Percentiles rank a stretch among this genome's conserved stretches.
These are phyloP conservation scores for Ataeniobius toweri DNA, from an alignment of 2,797 vertebrate genomes.

Conservation along the genomic window DNA sequence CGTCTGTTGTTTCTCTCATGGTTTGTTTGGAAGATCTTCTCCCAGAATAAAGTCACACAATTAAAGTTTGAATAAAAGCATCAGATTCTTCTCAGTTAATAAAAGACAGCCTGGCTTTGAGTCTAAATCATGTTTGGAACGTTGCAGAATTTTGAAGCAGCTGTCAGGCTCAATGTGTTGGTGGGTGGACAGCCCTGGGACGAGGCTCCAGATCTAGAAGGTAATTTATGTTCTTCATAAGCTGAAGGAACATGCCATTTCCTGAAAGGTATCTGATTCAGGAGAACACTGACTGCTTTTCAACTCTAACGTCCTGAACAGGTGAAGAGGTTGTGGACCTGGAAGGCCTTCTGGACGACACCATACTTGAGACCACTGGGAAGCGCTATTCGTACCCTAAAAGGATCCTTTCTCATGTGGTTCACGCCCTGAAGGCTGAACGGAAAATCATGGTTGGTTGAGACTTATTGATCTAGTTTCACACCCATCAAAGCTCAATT, in stretches of 20 bases:
- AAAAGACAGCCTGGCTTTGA: not conserved
- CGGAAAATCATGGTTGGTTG: conserved; percentile 85
- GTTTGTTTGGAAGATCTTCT: not conserved
- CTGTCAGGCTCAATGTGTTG: conserved; percentile 86
- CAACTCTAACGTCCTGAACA: conserved; percentile 17
- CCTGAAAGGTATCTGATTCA: no score
- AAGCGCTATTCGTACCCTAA: conserved; percentile 86
- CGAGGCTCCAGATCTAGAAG: conserved; percentile 71
- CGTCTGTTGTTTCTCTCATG: not conserved
- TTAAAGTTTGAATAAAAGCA: no score
- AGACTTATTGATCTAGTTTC: no score
- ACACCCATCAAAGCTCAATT: no score
- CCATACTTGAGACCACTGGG: conserved; percentile 83
- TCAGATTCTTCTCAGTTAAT: no score
- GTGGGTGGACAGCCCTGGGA: conserved; percentile 86
- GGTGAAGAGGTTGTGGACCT: conserved; percentile 77
- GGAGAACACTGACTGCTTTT: no score
- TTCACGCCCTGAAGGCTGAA: conserved; percentile 84
- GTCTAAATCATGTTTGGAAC: not conserved
- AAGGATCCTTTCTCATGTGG: conserved; percentile 83
- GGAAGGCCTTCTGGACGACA: conserved; percentile 88
- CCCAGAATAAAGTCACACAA: not conserved
- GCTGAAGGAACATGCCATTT: not conserved
- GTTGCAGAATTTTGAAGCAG: conserved; percentile 87
- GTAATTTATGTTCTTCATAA: conserved; percentile 24